Evolutionary conservation across 2,797 vertebrate species (phyloP).

Genomic region (Amniataba percoides): DNA sequence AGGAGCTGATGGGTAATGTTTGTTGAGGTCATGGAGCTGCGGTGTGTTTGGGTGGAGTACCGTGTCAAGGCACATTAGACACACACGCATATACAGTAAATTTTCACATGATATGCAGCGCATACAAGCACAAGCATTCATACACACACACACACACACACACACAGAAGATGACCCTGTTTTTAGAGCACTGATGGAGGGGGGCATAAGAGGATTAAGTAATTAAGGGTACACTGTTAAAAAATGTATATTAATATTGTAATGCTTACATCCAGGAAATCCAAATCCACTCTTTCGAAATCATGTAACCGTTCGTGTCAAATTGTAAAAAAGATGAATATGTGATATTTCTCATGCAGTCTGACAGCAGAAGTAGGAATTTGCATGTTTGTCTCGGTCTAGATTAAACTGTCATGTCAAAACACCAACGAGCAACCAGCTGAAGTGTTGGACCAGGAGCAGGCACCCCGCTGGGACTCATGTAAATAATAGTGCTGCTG

Average conservation of each 20-base stretch:
- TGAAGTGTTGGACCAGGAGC: slow-evolving; percentile 51
- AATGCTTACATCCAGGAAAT: slow-evolving; percentile 56
- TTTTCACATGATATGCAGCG: slow-evolving; percentile 57
- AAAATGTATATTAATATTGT: slow-evolving; percentile 68
- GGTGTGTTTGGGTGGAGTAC: slow-evolving; percentile 52
- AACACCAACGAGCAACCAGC: slow-evolving; percentile 52
- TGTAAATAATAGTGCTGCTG: slow-evolving; percentile 80
- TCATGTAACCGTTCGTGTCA: background rate
- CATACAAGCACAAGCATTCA: slow-evolving; percentile 7
- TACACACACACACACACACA: slow-evolving; percentile 32
- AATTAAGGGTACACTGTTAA: slow-evolving; percentile 74
- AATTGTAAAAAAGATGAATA: slow-evolving; percentile 1
- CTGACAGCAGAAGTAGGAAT: background rate
- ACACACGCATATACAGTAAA: slow-evolving; percentile 42
- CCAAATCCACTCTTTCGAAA: slow-evolving; percentile 18
- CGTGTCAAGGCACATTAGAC: slow-evolving; percentile 40
- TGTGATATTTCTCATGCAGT: background rate
- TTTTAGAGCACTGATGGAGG: slow-evolving; percentile 52
- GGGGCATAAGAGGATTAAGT: slow-evolving; percentile 73
- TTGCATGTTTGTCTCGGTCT: slow-evolving; percentile 41
- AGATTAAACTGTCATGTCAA: slow-evolving; percentile 65
- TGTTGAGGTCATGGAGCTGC: slow-evolving; percentile 53
- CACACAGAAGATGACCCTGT: slow-evolving; percentile 60
- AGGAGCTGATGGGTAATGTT: slow-evolving; percentile 35
- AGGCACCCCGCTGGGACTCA: slow-evolving; percentile 62